phyloP scores from a whole-genome alignment of 2,797 vertebrate genomes.

The Pangasius krempfi region DNA sequence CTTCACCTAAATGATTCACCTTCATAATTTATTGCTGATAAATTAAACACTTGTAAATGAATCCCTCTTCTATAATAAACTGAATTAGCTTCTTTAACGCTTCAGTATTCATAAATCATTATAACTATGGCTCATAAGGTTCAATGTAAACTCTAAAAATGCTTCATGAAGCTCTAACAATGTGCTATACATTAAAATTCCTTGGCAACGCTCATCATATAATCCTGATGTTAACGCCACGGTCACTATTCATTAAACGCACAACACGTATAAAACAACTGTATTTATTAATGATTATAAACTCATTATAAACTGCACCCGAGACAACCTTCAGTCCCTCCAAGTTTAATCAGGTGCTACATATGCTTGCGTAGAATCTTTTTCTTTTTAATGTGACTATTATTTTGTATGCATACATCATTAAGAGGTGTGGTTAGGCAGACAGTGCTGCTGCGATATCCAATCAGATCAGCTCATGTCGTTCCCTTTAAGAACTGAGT shows the following conservation, averaged over 20 bases:
- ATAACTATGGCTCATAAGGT: background rate
- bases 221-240: background rate
- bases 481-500: background rate
- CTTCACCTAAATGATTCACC: background rate
- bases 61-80: background rate
- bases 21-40: background rate
- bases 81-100: background rate
- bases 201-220: background rate
- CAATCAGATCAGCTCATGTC: background rate
- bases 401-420: background rate
- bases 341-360: background rate
- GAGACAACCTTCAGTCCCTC: background rate
- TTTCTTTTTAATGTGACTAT: background rate
- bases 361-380: background rate
- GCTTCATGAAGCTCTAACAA: background rate
- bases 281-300: background rate
- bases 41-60: background rate
- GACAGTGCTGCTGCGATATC: background rate
- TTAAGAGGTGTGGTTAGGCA: background rate
- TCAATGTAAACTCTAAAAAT: background rate
- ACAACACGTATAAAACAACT: background rate
- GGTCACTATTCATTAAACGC: background rate
- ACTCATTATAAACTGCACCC: background rate
- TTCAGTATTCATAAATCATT: background rate
- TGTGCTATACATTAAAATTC: background rate